A percentile compares a stretch with the other conserved stretches of the same genome.
Conservation (phyloP, 2,797 vertebrate genomes). For the Cossypha heuglini region DNA sequence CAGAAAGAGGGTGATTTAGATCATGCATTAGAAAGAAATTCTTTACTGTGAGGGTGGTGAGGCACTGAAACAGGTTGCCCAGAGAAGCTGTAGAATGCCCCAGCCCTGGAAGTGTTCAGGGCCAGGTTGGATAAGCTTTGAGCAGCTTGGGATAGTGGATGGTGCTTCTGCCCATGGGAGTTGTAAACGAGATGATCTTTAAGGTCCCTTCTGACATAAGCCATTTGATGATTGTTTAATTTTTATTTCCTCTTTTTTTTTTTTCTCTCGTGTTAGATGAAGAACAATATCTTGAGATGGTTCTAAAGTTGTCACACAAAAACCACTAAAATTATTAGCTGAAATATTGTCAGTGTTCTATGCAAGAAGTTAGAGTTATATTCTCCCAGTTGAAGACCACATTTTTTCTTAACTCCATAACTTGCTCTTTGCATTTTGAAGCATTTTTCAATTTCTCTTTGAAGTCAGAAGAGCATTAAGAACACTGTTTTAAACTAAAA, state of each 20-base stretch:
- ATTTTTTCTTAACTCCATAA: not conserved
- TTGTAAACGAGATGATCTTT: not conserved
- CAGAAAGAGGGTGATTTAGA: not conserved
- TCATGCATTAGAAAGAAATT: not conserved
- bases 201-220: not conserved
- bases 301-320: not conserved
- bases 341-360: not conserved
- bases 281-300: not conserved
- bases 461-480: not conserved
- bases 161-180: not conserved
- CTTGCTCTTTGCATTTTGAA: not conserved
- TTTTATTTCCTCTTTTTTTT: not conserved
- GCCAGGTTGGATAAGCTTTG: accelerated
- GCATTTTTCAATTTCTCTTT: not conserved
- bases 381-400: not conserved
- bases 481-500: not conserved
- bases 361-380: not conserved
- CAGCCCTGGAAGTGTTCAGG: not conserved
- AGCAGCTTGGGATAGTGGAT: not conserved
- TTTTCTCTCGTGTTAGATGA: not conserved
- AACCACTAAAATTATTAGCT: not conserved
- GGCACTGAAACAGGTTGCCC: accelerated
- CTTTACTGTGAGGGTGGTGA: not conserved
- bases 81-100: not conserved
- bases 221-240: not conserved